These are phyloP conservation scores for Trachymyrmex cornetzi DNA, from an alignment of 1,140 invertebrate genomes.

Conservation along the genomic window DNA sequence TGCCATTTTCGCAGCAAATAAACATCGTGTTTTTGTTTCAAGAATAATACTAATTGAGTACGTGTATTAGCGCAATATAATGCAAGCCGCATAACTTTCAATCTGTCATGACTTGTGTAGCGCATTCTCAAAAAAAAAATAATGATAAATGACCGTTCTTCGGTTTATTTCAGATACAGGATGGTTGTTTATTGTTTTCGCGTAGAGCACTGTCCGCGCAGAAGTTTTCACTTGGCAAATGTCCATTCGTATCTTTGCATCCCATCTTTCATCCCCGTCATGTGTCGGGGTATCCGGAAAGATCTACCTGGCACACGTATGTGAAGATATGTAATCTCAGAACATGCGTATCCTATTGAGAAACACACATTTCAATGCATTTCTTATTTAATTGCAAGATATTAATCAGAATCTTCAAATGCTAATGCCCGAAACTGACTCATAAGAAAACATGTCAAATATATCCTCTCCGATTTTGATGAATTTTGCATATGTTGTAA, in stretches of 20 bases:
- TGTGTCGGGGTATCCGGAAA: constrained; percentile 35
- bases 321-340: not conserved
- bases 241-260: not conserved
- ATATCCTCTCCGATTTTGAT: no score
- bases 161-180: not conserved
- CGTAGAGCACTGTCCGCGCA: constrained; percentile 45
- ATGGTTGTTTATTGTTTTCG: constrained; percentile 65
- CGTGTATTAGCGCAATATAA: not conserved
- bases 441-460: no score
- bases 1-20: not conserved
- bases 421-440: not conserved
- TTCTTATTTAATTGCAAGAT: not conserved
- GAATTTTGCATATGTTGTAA: no score
- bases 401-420: not conserved
- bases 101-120: not conserved
- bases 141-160: not conserved
- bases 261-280: not conserved
- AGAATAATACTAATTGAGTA: not conserved
- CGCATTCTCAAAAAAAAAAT: not conserved
- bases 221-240: constrained; percentile 49
- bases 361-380: not conserved
- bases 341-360: not conserved
- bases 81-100: not conserved
- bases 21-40: constrained; percentile 27
- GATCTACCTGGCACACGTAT: constrained; percentile 19